Conservation (phyloP, 2,113 vertebrate genomes). For the Gallinago undulata region DNA sequence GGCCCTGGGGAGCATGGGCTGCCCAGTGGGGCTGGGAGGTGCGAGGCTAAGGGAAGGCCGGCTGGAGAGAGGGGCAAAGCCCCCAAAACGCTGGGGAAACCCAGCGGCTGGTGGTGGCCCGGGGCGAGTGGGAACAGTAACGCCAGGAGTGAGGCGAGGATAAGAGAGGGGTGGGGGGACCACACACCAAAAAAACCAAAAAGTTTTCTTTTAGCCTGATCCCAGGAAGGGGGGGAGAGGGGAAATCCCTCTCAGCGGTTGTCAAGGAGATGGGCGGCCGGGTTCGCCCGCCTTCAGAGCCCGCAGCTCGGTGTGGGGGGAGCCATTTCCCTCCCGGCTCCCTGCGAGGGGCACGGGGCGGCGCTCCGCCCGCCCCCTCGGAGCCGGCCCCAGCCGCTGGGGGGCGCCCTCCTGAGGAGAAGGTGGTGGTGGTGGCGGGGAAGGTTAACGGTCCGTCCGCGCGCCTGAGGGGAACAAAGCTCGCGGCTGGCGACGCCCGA, state of each 20-base stretch:
- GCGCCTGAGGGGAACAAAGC: not conserved
- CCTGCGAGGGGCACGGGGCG: not conserved
- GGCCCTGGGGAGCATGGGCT: rapidly evolving
- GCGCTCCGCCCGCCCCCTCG: not conserved
- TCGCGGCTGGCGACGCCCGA: not conserved
- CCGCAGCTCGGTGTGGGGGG: constrained; percentile 1
- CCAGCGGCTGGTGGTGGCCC: not conserved
- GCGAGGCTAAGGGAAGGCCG: not conserved
- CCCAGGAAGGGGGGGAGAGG: not conserved
- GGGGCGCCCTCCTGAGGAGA: not conserved
- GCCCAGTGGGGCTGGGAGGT: not conserved
- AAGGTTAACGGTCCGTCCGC: not conserved
- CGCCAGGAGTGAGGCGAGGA: not conserved
- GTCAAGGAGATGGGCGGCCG: constrained; percentile 67
- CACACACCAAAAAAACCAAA: not conserved
- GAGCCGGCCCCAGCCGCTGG: not conserved
- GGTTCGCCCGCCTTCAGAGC: constrained; percentile 45
- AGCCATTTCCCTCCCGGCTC: constrained; percentile 51
- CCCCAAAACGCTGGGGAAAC: not conserved
- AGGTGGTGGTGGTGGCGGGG: too few relatives aligned
- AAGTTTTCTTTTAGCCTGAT: constrained; percentile 55
- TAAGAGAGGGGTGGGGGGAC: too few relatives aligned
- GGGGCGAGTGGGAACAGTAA: not conserved
- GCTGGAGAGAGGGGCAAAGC: not conserved
- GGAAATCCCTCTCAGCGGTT: constrained; percentile 50